Base-by-base conservation (phyloP, 2,797 vertebrate species). In the Sebastes miniatus region DNA sequence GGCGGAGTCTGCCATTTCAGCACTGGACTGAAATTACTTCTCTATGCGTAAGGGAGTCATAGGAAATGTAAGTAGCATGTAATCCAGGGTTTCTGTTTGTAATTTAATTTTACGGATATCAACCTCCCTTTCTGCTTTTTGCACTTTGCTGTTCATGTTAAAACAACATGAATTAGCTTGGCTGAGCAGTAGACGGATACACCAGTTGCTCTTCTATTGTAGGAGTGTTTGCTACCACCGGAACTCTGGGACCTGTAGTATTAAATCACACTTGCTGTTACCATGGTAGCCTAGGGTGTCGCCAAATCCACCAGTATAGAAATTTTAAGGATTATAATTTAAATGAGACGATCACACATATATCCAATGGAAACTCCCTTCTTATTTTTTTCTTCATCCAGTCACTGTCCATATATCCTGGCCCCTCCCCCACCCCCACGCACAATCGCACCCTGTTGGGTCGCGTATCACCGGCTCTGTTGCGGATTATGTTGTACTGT, bases 401-500 rank as follows among this genome's bases (percentile, higher is more conserved):
- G 39, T 43, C 39, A 43, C 39, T 43, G 29, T 29, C 25, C 71
- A 24, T 29, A 47, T 11, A 39, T 61, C 63, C 47, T 57, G n/a
- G 1, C 64, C 16, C 54, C 50, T 24, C 25, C n/a, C 18, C 11
- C 57, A 29, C 24, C 31, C n/a, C 34, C 9, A 59, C 16, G 50
- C 31, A 59, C 29, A 72, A 58, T 13, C n/a, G 52, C 64, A 70
- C 22, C 56, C 47, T 71, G 24, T 39, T 36, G 36, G 29, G 24
- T 12, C 62, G 70, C 25, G 61, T 69, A n/a, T 83, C 16, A 58
- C 57, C 47, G 75, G 73, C 68, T 71, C 22, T 68, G 59, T 68
- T 70, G 71, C 66, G 79, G 85, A 89, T 89, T 88, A 91, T 81
- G 76, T 79, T 81, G 71, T 79, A 70, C 47, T 50, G 57, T 77